Conservation (phyloP, 2,797 vertebrate genomes). For the Galagoides demidoff region DNA sequence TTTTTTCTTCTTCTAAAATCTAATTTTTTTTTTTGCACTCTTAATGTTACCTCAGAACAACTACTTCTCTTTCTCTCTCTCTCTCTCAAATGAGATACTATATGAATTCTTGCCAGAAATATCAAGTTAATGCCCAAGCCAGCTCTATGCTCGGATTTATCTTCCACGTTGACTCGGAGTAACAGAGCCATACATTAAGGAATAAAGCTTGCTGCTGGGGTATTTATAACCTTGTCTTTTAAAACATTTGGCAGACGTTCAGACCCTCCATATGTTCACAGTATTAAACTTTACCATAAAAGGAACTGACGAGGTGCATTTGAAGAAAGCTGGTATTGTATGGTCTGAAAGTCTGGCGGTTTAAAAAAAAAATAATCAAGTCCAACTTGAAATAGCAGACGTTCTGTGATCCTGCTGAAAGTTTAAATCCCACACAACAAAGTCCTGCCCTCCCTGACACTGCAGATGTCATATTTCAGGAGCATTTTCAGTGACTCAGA, state of each 20-base stretch:
- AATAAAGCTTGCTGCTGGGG: constrained; percentile 71
- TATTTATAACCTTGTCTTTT: constrained; percentile 90
- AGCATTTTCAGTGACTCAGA: constrained; percentile 60
- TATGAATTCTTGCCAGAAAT: constrained; percentile 69
- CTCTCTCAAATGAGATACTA: constrained; percentile 34
- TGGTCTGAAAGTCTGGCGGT: constrained; percentile 85
- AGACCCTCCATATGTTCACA: constrained; percentile 89
- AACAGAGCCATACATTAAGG: constrained; percentile 85
- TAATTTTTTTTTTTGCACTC: constrained; percentile 22
- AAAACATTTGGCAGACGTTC: constrained; percentile 89
- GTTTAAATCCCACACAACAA: constrained; percentile 84
- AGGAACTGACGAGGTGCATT: constrained; percentile 84
- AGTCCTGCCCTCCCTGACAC: constrained; percentile 70
- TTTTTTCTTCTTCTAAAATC: constrained; percentile 53
- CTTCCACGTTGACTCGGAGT: constrained; percentile 81
- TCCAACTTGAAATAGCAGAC: constrained; percentile 84
- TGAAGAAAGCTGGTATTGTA: constrained; percentile 87
- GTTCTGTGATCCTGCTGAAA: constrained; percentile 80
- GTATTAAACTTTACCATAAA: constrained; percentile 89
- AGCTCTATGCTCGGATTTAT: constrained; percentile 83
- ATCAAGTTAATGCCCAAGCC: constrained; percentile 78
- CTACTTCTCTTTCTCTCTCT: constrained; percentile 39
- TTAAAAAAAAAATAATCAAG: constrained; percentile 85
- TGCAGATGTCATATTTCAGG: constrained; percentile 76
- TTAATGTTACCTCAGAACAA: constrained; percentile 52